Evolutionary conservation across 1,140 invertebrate species (phyloP).

Genomic region (Formica selysi): DNA sequence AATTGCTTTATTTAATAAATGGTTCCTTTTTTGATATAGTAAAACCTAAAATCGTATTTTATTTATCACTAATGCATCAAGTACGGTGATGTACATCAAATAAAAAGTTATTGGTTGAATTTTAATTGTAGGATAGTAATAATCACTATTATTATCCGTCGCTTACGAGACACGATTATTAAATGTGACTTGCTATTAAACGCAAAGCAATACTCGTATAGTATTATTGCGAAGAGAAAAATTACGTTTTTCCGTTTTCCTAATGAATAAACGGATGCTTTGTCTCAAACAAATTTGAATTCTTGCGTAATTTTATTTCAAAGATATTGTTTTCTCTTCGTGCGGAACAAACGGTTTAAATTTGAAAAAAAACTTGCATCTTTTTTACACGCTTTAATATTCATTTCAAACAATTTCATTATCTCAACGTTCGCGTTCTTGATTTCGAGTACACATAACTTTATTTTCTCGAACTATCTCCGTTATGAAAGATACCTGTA

Average conservation of each 20-base stretch:
- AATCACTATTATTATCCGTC: neutral
- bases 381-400: neutral
- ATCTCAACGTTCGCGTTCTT: neutral
- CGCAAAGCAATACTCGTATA: conserved; percentile 18
- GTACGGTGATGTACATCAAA: conserved; percentile 8
- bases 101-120: neutral
- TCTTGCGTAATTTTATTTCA: neutral
- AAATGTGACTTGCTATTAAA: conserved; percentile 12
- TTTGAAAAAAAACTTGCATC: neutral
- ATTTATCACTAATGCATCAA: neutral
- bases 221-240: conserved; percentile 4
- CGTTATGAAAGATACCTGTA: neutral
- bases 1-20: neutral
- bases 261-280: neutral
- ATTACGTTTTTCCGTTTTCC: conserved; percentile 22
- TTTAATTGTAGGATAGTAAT: conserved; percentile 1
- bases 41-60: neutral
- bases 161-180: conserved; percentile 8
- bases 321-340: neutral
- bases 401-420: neutral
- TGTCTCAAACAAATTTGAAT: neutral
- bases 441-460: neutral
- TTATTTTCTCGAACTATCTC: neutral
- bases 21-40: neutral
- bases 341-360: neutral